A percentile compares a stretch with the other conserved stretches of the same genome.
Evolutionary conservation across 2,888 invertebrate genomes (phyloP).

Genomic region (Oeneis ivallda): DNA sequence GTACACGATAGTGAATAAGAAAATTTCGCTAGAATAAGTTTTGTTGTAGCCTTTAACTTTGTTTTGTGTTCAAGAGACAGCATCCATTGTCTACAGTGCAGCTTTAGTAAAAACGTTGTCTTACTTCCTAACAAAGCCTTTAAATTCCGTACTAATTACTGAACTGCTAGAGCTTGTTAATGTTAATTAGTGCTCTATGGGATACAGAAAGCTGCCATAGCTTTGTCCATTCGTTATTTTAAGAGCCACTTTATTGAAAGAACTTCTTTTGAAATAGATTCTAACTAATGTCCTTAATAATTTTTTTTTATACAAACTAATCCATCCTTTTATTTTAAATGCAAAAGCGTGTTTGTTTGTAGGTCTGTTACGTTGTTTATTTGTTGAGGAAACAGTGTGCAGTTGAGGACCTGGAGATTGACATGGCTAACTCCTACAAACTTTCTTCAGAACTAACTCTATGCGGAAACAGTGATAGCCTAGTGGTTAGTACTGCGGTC

Average conservation of each 20-base stretch:
- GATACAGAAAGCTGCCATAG: background rate
- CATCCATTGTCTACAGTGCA: background rate
- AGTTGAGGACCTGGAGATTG: too few species aligned
- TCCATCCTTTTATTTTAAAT: too few species aligned
- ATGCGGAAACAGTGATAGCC: too few species aligned
- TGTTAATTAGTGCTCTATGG: background rate
- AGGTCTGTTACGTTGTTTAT: too few species aligned
- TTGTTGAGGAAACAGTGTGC: too few species aligned
- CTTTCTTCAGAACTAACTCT: too few species aligned
- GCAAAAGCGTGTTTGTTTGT: too few species aligned
- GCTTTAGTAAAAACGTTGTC: background rate
- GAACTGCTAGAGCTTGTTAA: background rate
- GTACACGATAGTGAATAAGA: background rate
- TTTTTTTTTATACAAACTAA: too few species aligned
- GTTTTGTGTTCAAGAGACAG: background rate
- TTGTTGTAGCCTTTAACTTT: background rate
- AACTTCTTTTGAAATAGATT: background rate
- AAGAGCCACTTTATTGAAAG: background rate
- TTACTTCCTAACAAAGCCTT: constrained; percentile 2
- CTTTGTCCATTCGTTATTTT: background rate
- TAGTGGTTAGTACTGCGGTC: too few species aligned
- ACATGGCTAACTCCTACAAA: too few species aligned
- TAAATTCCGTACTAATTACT: background rate
- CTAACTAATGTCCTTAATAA: too few species aligned
- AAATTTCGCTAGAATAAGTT: too few species aligned